Percentiles rank a stretch among this genome's conserved stretches.
These are phyloP conservation scores for Arctia plantaginis DNA, from an alignment of 2,888 invertebrate species.

Conservation along the genomic window DNA sequence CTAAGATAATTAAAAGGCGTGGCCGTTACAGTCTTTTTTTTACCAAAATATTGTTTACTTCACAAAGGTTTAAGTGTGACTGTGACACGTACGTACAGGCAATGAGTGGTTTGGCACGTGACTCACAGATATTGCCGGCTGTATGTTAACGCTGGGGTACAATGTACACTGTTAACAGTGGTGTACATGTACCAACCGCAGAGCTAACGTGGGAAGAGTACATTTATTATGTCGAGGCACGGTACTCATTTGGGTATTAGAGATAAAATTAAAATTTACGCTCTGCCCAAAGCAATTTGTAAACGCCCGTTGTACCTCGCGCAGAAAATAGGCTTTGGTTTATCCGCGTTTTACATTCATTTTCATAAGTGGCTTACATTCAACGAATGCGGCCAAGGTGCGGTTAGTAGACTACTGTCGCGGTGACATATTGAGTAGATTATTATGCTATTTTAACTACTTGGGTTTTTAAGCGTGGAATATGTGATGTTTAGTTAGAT, in stretches of 20 bases:
- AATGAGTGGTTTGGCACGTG: slow-evolving; percentile 43
- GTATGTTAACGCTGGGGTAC: slow-evolving; percentile 43
- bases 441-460: slow-evolving; percentile 20
- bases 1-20: background rate
- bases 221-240: slow-evolving; percentile 86
- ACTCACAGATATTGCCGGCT: slow-evolving; percentile 48
- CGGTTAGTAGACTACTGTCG: slow-evolving; percentile 47
- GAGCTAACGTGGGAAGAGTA: slow-evolving; percentile 82
- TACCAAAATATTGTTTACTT: slow-evolving; percentile 17
- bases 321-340: slow-evolving; percentile 86
- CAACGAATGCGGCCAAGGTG: slow-evolving; percentile 62
- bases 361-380: slow-evolving; percentile 84
- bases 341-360: slow-evolving; percentile 84
- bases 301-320: slow-evolving; percentile 83
- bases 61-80: slow-evolving; percentile 18
- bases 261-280: slow-evolving; percentile 87
- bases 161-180: slow-evolving; percentile 43
- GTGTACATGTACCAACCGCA: slow-evolving; percentile 67
- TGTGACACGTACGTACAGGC: slow-evolving; percentile 27
- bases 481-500: background rate
- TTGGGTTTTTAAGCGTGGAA: background rate
- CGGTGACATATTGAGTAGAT: slow-evolving; percentile 41
- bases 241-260: slow-evolving; percentile 86
- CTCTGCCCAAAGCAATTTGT: slow-evolving; percentile 87
- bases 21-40: background rate